Evolutionary conservation across 2,888 invertebrate species (phyloP), one percentile per base, ranked within the genome.

Genomic region (Scaptomyza tumidula): DNA sequence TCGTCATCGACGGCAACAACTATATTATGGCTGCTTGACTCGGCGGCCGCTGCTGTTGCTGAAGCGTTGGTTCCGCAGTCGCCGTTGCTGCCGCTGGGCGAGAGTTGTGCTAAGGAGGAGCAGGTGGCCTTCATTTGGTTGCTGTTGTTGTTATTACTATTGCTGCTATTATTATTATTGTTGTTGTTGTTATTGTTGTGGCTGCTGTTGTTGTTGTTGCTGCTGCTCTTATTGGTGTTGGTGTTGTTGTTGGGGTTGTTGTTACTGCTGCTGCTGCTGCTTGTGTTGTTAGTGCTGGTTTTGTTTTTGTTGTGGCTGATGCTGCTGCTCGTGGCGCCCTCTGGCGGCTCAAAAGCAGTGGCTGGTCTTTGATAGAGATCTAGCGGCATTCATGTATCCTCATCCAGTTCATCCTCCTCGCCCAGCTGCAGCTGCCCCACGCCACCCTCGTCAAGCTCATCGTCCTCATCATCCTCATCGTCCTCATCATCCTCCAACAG

Each of bases 341-440:
- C 66, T 16, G 73, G 66, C 39, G 68, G 71, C 67, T 46, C 55
- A 41, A 48, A 39, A 14, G 87, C 82, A 6, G 50, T 65, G 59
- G 70, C 86, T 71, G 90, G 92, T 80, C 92, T 90, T 85, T 92
- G 92, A 87, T 92, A 92, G 82, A 92, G 90, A 90, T 92, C 92
- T 84, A 92, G 83, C 67, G 92, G 91, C 78, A 90, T 82, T 64
- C 91, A 89, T 66, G 91, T 88, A 41, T 84, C 78, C 31, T 83
- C 52, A 14, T 39, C 80, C 39, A 71, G 57, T 29, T 54, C 52
- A 10, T 64, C 67, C 11, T 54, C 67, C 10, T 82, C 50, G 24
- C 24, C 80, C 29, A 71, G 57, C 31, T 54, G 50, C 35, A 50
- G 24, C 50, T 50, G 50, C 27, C 39, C 44, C 13, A 60, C 60